Evolutionary conservation across 2,113 vertebrate species (phyloP).

Genomic region (Halichoerus grypus): DNA sequence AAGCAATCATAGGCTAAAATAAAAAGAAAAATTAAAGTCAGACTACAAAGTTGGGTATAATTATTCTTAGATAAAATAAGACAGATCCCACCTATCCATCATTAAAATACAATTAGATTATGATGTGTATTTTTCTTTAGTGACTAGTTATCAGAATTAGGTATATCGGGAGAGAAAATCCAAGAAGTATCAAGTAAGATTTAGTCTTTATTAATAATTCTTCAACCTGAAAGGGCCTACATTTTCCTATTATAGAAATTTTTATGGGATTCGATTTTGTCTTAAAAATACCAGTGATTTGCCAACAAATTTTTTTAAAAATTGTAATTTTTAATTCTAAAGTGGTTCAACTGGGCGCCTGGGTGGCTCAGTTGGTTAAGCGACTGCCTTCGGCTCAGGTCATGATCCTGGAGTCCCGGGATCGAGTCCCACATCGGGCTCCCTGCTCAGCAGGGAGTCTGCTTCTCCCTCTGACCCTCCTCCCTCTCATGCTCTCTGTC

Average conservation of each 20-base stretch:
- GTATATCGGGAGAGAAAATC: neutral
- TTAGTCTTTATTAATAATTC: neutral
- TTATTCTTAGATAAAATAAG: neutral
- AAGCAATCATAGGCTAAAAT: neutral
- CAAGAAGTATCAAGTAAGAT: neutral
- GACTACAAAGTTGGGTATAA: neutral
- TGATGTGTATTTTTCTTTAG: neutral
- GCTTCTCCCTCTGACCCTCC: too few relatives aligned
- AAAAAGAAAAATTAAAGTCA: neutral
- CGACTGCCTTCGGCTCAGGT: too few relatives aligned
- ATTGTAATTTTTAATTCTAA: slow-evolving; percentile 16
- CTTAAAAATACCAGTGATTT: neutral
- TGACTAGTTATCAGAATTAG: neutral
- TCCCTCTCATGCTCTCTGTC: too few relatives aligned
- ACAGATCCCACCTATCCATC: neutral
- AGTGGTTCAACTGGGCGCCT: neutral
- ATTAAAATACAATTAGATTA: neutral
- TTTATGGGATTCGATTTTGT: neutral
- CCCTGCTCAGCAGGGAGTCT: too few relatives aligned
- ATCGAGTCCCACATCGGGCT: too few relatives aligned
- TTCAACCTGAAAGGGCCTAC: neutral
- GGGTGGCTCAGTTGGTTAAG: too few relatives aligned
- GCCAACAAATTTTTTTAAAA: neutral
- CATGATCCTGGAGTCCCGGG: too few relatives aligned
- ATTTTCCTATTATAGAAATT: neutral